Evolutionary conservation across 2,888 invertebrate genomes (phyloP), one percentile per base, ranked within the genome.

Genomic region (Clepsis dumicolana): DNA sequence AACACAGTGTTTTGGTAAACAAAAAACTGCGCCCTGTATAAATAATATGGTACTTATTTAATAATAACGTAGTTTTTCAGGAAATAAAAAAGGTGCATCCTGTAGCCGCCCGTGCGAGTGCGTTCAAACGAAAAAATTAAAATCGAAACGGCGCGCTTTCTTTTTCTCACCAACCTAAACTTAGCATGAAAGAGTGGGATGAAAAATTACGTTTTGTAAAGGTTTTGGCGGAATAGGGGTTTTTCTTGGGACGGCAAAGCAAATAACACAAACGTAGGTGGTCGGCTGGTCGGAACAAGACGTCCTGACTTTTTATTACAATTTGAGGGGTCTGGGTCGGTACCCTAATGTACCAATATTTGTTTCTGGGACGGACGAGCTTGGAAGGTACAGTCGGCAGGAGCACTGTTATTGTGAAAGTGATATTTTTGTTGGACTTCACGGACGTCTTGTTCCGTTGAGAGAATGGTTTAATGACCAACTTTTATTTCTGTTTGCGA

Each of bases 261-360:
- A 82, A 84, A 83, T 80, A 82, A 78, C 77, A 72, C 72, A 72
- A 77, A 76, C 73, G 76, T 75, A 81, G 81, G 80, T 82, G 78
- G 79, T 75, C 76, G 78, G 81, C 80, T 82, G 78, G 79, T 75
- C 76, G 78, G 78, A 80, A 74, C 81, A 81, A 80, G 81, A 77
- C 78, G 80, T 78, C 76, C 75, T 77, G 80, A 75, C 78, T 85
- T 84, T 86, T 85, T 86, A 86, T 87, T 85, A 80, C 83, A 77
- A 76, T 81, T 81, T 81, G 81, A 83, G 80, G 79, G 79, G 73
- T 7, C 10, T 27, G 52, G 52, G 52, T 24, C 18, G 80, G 79
- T 78, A 77, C 77, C 73, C 74, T 79, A 80, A 84, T 84, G 80
- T 80, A 76, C 77, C 82, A 82, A 87, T 87, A 87, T 87, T 86